Percentiles rank a stretch among this genome's conserved stretches.
Evolutionary conservation across 2,797 vertebrate species (phyloP).

Genomic region (Brachyalestes nurse): DNA sequence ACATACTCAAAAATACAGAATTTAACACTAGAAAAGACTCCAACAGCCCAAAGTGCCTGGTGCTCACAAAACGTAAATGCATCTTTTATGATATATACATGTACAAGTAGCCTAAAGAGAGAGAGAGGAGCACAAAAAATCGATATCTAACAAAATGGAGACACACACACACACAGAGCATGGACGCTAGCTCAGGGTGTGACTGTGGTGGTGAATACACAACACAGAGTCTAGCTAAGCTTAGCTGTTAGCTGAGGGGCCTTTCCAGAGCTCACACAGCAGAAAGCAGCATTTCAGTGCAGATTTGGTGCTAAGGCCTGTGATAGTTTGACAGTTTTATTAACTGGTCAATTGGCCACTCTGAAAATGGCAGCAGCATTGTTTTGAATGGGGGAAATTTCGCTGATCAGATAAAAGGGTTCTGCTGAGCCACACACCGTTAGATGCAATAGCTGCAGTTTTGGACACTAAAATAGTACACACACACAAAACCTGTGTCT

Average conservation of each 20-base stretch:
- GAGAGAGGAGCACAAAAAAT: conserved; percentile 4
- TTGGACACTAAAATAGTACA: conserved; percentile 4
- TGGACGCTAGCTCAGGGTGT: not conserved
- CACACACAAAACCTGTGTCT: not conserved
- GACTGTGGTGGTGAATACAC: not conserved
- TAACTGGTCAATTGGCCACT: conserved; percentile 10
- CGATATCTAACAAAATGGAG: conserved; percentile 12
- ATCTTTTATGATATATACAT: conserved; percentile 37
- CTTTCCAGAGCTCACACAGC: conserved; percentile 16
- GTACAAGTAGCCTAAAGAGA: not conserved
- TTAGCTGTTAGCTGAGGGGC: not conserved
- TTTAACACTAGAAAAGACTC: not conserved
- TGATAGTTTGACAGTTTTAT: conserved; percentile 20
- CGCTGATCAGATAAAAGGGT: conserved; percentile 11
- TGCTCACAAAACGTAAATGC: conserved; percentile 12
- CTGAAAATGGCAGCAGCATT: not conserved
- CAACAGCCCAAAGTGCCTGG: conserved; percentile 15
- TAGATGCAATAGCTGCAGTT: not conserved
- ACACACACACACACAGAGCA: not conserved
- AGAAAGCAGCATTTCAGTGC: conserved; percentile 29
- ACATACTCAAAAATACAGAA: no score
- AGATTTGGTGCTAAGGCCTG: not conserved
- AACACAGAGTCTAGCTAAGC: not conserved
- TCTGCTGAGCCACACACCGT: conserved; percentile 3
- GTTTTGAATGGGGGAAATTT: conserved; percentile 14